Base-by-base conservation (phyloP, 2,797 vertebrate species). In the Australoheros facetus region DNA sequence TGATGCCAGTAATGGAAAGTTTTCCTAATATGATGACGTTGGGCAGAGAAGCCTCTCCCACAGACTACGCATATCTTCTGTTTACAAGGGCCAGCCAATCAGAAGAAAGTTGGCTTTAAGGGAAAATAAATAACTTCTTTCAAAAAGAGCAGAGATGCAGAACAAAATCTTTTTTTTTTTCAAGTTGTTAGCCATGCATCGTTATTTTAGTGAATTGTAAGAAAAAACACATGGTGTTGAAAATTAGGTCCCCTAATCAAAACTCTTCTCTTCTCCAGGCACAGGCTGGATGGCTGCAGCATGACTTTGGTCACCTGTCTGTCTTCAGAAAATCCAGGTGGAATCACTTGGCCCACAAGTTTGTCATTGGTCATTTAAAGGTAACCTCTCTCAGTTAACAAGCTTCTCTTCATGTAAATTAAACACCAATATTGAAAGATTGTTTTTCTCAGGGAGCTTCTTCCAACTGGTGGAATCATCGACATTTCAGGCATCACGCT, bases 381-480 rank as follows among this genome's bases (percentile, higher is more conserved):
- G 98, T 98, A 94, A 56, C 5, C 21, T 3, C 45, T 57, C 7
- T 55, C 0, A 26, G 9, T 51, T 26, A 57, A 57, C 10, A 6
- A 32, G 10, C 10, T 0, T 0, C 16, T 10, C 39, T 28, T 1
- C n/a, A 14, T 26, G 9, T 26, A 11, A 51, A 39, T 16, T 55
- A 10, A 10, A 39, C 56, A 14, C 8, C 21, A 12, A 45, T 32
- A 42, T 26, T 73, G 37, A 86, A 48, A 19, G 2, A 7, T 1
- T 9, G 5, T 64, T 60, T 0, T 71, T 73, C 60, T 64, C 81
- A 99, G 98, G 98, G 98, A 23, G 98, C 97, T 12, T 98, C 98
- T 11, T 97, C 96, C 56, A 97, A 96, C 91, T 99, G 98, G 98
- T 99, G 98, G 98, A 99, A 99, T 89, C 98, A 99, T 70, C 95